Evolutionary conservation across 2,113 vertebrate species (phyloP), one percentile per base, ranked within the genome.

Genomic region (Odontophorus gujanensis): DNA sequence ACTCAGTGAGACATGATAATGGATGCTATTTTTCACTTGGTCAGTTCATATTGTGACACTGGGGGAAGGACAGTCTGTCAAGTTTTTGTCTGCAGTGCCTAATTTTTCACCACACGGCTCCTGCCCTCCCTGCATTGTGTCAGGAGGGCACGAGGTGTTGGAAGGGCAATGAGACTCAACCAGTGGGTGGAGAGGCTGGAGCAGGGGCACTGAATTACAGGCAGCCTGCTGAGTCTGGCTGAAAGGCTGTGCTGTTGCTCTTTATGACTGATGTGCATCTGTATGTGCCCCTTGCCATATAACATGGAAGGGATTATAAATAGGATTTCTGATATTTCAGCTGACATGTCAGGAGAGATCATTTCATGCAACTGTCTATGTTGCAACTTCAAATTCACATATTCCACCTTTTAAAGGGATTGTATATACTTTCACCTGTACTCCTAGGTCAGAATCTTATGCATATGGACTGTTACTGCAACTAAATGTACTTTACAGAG

Each of bases 1-100:
- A 83, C 85, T 84, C 89, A 93, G 94, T 95, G 96, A 97, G 90
- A 85, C 0, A 2, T 94, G 90, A 97, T 95, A 98, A 97, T 95
- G 92, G 81, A 78, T 88, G 96, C 95, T 80, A 73, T 88, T 97
- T 97, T 91, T 97, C 96, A 98, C 95, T 96, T 92, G 95, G 93
- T 78, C 96, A 96, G 96, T 97, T 97, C 96, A 94, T 96, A 97
- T 97, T 97, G 95, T 96, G 75, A 85, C 92, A 90, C 57, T 47
- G 13, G 79, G 88, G 95, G 90, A 93, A 95, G 96, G 92, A 92
- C 57, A 92, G 81, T 88, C 90, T 95, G 94, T 96, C 87, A 89
- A 89, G 96, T 89, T 97, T 95, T 92, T 97, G 96, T 96, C 79
- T 95, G 82, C 92, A 79, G 94, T 36, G 72, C 95, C 95, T 97